phyloP scores from a whole-genome alignment of 2,113 vertebrate species.

The Eonycteris spelaea region DNA sequence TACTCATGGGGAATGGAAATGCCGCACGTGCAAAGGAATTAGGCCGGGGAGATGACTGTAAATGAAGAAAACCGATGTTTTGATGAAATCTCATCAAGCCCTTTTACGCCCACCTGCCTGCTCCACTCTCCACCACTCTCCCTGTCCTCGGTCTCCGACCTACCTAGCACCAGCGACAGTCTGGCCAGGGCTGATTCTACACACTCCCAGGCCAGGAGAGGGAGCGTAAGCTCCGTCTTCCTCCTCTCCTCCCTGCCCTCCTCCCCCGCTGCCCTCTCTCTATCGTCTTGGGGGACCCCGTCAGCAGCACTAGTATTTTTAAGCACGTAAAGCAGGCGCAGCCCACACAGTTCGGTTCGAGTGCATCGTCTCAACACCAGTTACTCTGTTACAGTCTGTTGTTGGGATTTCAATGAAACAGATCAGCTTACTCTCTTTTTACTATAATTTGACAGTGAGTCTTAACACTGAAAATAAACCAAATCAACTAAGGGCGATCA shows the following conservation, averaged over 20 bases:
- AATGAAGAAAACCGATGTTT: not conserved
- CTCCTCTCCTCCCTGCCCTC: too few species aligned
- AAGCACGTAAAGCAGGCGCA: not conserved
- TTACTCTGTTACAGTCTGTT: not conserved
- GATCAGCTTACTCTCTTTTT: not conserved
- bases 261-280: rapidly evolving
- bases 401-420: not conserved
- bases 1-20: not conserved
- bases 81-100: not conserved
- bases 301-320: not conserved
- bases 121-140: not conserved
- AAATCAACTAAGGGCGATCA: too few species aligned
- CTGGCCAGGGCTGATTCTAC: not conserved
- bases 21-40: not conserved
- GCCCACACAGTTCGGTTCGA: not conserved
- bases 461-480: not conserved
- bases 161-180: not conserved
- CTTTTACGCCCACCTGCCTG: not conserved
- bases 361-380: too few species aligned
- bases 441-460: not conserved
- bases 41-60: not conserved
- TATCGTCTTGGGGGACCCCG: not conserved
- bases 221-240: too few species aligned
- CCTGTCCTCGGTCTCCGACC: not conserved
- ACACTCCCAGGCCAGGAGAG: not conserved